phyloP scores from a whole-genome alignment of 2,113 vertebrate species.

The Pygoscelis adeliae region DNA sequence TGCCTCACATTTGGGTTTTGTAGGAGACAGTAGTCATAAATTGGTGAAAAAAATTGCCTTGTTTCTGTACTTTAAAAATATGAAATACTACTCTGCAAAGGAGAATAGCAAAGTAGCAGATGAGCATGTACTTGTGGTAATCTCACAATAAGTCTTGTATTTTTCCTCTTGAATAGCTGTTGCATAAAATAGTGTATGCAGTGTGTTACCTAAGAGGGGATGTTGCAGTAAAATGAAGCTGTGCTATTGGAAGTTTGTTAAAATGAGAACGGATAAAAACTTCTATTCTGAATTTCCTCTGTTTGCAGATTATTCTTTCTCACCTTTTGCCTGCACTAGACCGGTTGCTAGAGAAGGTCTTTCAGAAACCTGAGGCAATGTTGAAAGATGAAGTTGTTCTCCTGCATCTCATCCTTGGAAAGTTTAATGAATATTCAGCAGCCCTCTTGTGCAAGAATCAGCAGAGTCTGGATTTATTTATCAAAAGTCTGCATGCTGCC shows the following conservation, averaged over 20 bases:
- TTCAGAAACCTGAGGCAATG: slow-evolving; percentile 66
- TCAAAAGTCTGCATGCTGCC: slow-evolving; percentile 78
- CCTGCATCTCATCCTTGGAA: slow-evolving; percentile 81
- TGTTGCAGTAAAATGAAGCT: neutral
- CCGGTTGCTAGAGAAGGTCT: slow-evolving; percentile 80
- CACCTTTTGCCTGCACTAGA: slow-evolving; percentile 81
- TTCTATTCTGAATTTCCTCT: neutral
- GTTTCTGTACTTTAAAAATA: neutral
- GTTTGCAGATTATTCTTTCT: slow-evolving; percentile 79
- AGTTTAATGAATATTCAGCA: slow-evolving; percentile 85
- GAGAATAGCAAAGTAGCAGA: neutral
- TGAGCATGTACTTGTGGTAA: neutral
- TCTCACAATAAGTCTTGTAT: neutral
- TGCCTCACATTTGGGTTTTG: neutral
- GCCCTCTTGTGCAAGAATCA: slow-evolving; percentile 80
- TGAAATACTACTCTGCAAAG: neutral
- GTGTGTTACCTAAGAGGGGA: neutral
- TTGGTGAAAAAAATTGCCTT: neutral
- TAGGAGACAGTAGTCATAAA: neutral
- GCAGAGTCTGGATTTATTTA: slow-evolving; percentile 83
- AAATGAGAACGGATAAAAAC: neutral
- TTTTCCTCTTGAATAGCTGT: neutral
- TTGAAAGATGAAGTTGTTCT: slow-evolving; percentile 83
- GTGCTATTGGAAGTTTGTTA: neutral
- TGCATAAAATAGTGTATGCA: neutral